Percentiles rank a stretch among this genome's conserved stretches.
Evolutionary conservation across 2,113 vertebrate species (phyloP).

Genomic region (Diphyllodes magnificus): DNA sequence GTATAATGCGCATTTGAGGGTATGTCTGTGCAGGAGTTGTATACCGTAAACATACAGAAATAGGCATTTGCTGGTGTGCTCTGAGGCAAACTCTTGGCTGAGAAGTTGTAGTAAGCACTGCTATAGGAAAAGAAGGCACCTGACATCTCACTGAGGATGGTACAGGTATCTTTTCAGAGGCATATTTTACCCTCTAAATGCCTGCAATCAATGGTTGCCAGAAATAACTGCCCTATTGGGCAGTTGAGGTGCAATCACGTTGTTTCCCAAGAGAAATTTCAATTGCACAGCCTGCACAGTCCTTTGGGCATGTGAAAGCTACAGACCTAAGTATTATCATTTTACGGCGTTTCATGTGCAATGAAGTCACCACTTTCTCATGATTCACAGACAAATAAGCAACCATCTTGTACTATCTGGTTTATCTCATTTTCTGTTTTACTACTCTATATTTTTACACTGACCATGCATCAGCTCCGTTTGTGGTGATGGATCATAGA

Average conservation of each 20-base stretch:
- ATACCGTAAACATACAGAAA: not conserved
- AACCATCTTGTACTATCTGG: not conserved
- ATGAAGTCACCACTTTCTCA: not conserved
- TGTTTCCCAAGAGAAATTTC: constrained; percentile 38
- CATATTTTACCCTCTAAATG: not conserved
- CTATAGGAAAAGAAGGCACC: not conserved
- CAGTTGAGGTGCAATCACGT: not conserved
- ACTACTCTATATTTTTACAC: not conserved
- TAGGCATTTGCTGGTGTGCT: not conserved
- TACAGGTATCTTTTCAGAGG: not conserved
- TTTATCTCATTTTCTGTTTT: not conserved
- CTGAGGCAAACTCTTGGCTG: not conserved
- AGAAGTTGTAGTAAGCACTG: not conserved
- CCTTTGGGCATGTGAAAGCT: not conserved
- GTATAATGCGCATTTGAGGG: not conserved
- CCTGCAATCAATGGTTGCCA: not conserved
- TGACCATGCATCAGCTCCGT: not conserved
- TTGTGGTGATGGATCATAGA: constrained; percentile 39
- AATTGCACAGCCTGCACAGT: not conserved
- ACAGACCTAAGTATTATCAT: not conserved
- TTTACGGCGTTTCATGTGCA: not conserved
- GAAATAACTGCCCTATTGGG: constrained; percentile 12
- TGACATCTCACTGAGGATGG: not conserved
- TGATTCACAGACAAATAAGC: not conserved
- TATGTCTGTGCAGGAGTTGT: rapidly evolving